Percentiles rank a stretch among this genome's conserved stretches.
These are phyloP conservation scores for Lethenteron reissneri DNA, from an alignment of 2,113 vertebrate genomes.

Conservation along the genomic window DNA sequence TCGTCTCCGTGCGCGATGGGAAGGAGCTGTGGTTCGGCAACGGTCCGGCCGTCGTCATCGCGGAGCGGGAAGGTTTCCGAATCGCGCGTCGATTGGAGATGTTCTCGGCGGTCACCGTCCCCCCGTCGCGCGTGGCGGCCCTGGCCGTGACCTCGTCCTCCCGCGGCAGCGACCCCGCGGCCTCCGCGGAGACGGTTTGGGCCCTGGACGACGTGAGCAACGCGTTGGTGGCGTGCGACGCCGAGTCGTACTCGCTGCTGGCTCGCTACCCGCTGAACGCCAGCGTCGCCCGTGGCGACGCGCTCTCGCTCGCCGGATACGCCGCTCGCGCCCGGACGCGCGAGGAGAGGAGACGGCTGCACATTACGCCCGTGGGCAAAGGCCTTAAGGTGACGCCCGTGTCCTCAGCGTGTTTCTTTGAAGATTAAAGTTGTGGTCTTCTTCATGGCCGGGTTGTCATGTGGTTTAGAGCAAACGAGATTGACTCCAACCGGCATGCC, in stretches of 20 bases:
- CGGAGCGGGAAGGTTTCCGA: constrained; percentile 33
- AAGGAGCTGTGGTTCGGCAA: constrained; percentile 82
- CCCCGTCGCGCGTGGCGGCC: constrained; percentile 31
- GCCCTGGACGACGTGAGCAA: constrained; percentile 49
- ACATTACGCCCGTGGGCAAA: too few species aligned
- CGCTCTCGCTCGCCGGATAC: too few species aligned
- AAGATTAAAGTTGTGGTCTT: too few species aligned
- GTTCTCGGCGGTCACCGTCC: constrained; percentile 19
- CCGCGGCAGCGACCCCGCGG: constrained; percentile 32
- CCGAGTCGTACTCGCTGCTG: constrained; percentile 43
- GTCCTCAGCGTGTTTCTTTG: too few species aligned
- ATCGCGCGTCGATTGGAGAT: constrained; percentile 50
- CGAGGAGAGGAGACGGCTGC: too few species aligned
- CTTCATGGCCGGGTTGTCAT: too few species aligned
- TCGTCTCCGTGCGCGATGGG: constrained; percentile 41
- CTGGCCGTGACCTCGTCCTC: constrained; percentile 31
- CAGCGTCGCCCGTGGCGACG: too few species aligned
- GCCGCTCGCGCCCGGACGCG: too few species aligned
- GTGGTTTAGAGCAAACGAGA: too few species aligned
- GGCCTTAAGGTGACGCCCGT: too few species aligned
- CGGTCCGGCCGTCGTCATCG: constrained; percentile 52
- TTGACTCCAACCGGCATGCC: too few species aligned
- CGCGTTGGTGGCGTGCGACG: constrained; percentile 54
- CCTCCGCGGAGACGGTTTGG: constrained; percentile 50
- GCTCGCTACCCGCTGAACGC: constrained; percentile 29